Evolutionary conservation across 2,113 vertebrate genomes (phyloP).

Genomic region (Chascanopsetta lugubris): DNA sequence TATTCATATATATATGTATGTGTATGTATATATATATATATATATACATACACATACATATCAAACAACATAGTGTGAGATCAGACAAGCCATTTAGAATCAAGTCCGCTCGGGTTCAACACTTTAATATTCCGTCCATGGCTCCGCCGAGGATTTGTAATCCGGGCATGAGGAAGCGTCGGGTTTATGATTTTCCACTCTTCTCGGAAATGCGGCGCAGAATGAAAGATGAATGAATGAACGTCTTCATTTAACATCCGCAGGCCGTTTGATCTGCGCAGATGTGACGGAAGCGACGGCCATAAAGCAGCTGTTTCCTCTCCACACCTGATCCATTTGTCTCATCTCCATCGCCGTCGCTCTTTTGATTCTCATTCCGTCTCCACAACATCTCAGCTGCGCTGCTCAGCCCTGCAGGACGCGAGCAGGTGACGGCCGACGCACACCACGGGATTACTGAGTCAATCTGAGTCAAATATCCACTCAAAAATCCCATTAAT

Average conservation of each 20-base stretch:
- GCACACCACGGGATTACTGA: no score
- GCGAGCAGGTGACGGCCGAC: no score
- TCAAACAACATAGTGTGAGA: constrained; percentile 28
- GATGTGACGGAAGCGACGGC: constrained; percentile 41
- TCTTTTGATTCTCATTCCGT: constrained; percentile 10
- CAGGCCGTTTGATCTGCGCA: constrained; percentile 53
- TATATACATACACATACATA: no score
- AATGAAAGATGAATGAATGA: constrained; percentile 43
- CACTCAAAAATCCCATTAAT: no score
- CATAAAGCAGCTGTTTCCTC: constrained; percentile 54
- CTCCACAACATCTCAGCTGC: constrained; percentile 15
- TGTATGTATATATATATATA: no score
- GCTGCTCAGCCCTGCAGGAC: not conserved
- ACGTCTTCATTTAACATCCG: constrained; percentile 35
- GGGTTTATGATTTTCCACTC: constrained; percentile 23
- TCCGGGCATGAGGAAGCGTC: constrained; percentile 26
- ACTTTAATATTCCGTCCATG: constrained; percentile 13
- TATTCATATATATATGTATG: no score
- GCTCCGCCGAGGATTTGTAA: constrained; percentile 21
- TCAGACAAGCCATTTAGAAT: constrained; percentile 26
- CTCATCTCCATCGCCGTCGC: constrained; percentile 22
- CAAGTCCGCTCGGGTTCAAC: constrained; percentile 14
- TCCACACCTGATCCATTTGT: constrained; percentile 46
- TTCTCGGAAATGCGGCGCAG: constrained; percentile 24
- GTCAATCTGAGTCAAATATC: no score